These are phyloP conservation scores for Brachionus paranguensis DNA, from an alignment of 1,140 invertebrate genomes.

Conservation along the genomic window DNA sequence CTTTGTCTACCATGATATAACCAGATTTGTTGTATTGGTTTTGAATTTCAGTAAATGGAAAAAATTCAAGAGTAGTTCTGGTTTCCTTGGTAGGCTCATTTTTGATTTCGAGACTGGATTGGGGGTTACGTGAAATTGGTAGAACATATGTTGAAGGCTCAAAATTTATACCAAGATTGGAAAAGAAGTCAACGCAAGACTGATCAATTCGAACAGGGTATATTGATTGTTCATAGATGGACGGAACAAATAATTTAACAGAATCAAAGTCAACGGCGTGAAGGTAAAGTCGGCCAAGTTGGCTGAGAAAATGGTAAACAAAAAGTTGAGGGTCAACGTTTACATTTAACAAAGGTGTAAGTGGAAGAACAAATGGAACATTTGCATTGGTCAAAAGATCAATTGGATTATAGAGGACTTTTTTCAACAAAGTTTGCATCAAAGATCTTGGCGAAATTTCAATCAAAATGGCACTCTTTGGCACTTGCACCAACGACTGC, in stretches of 20 bases:
- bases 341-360: neutral
- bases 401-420: conserved; percentile 60
- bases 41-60: neutral
- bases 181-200: neutral
- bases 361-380: neutral
- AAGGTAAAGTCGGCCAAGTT: neutral
- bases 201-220: neutral
- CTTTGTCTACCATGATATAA: conserved; percentile 15
- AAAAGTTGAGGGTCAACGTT: neutral
- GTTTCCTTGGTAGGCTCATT: neutral
- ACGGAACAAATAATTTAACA: conserved; percentile 8
- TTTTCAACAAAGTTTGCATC: conserved; percentile 76
- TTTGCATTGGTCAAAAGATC: neutral
- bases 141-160: neutral
- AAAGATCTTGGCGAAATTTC: conserved; percentile 87
- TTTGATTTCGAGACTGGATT: neutral
- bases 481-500: conserved; percentile 74
- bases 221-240: neutral
- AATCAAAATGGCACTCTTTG: conserved; percentile 76
- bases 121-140: neutral
- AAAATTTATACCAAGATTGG: neutral
- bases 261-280: neutral
- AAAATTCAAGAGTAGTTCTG: neutral
- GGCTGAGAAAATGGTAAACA: neutral
- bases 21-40: neutral